Evolutionary conservation across 2,113 vertebrate genomes (phyloP), one percentile per base, ranked within the genome.

Genomic region (Mus pahari): DNA sequence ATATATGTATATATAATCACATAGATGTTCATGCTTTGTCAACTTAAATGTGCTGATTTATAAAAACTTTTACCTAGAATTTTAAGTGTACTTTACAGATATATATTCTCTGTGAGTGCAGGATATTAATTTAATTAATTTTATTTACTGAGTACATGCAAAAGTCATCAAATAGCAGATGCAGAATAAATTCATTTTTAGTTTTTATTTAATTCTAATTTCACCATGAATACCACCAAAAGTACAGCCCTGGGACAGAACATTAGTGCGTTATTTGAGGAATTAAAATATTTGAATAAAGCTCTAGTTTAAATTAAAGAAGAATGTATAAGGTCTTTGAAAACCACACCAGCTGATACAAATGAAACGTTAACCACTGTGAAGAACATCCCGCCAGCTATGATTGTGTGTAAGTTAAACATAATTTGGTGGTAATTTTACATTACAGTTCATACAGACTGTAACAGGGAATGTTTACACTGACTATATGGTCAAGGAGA

Each of bases 171-270:
- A 13, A 58, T 79, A 42, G 1, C 36, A 75, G 79, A 68, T 13
- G 36, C 11, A 31, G 3, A 5, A 42, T 62, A 77, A 33, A 3
- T 58, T 71, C 33, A 66, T 62, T 94, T 68, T 48, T n/a, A 0
- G 2, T 13, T 86, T 93, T 17, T 93, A 17, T 90, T 95, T 24
- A 8, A 92, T 92, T 90, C 94, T 24, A 8, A 92, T 92, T 95
- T 90, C 64, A 90, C 12, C 48, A 84, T 45, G 66, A 86, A 93
- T 42, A 20, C 42, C 5, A 5, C 9, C 8, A 55, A 60, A 92
- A 58, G 14, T 28, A 31, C 14, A 60, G 16, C 60, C 73, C 33
- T 70, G 86, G 74, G 36, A 12, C 3, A 71, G 45, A 95, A 33
- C 58, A 7, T 79, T n/a, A 64, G 39, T 55, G 11, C 2, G 7